Conservation (phyloP, 92 coral and sea anemone genomes). For the Pocillopora meandrina region DNA sequence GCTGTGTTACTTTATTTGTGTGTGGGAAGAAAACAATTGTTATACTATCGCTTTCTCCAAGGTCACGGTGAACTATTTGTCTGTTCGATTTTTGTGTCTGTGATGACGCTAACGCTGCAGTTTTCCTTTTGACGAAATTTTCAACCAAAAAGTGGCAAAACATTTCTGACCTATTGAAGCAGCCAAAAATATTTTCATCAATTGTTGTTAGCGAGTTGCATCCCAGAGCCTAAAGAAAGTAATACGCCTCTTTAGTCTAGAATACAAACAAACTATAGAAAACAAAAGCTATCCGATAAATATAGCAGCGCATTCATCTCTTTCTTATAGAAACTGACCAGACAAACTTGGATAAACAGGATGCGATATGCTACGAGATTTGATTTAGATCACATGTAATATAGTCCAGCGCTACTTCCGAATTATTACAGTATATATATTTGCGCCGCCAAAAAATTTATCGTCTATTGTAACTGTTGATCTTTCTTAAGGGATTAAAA, state of each 20-base stretch:
- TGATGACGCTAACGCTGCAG: neutral
- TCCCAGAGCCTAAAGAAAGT: neutral
- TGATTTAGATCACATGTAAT: neutral
- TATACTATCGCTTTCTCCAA: constrained; percentile 16
- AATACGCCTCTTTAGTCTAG: neutral
- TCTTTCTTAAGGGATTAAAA: neutral
- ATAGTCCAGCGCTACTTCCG: neutral
- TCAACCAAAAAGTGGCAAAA: neutral
- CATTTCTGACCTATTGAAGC: neutral
- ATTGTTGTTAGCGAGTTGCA: neutral
- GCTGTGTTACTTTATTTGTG: constrained; percentile 24
- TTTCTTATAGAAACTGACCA: neutral
- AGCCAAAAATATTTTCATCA: neutral
- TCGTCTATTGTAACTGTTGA: neutral
- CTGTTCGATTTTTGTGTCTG: neutral
- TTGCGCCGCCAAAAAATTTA: neutral
- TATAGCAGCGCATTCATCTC: constrained; percentile 1
- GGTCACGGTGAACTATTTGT: constrained; percentile 33
- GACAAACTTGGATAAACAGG: constrained; percentile 33
- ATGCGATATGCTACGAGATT: constrained; percentile 18
- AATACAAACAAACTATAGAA: constrained; percentile 25
- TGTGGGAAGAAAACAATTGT: constrained; percentile 21
- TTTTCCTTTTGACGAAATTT: neutral
- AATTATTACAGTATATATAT: neutral
- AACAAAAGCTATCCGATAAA: constrained; percentile 36